These are phyloP conservation scores for Heliconius aoede DNA, from an alignment of 2,888 invertebrate species.

Conservation along the genomic window DNA sequence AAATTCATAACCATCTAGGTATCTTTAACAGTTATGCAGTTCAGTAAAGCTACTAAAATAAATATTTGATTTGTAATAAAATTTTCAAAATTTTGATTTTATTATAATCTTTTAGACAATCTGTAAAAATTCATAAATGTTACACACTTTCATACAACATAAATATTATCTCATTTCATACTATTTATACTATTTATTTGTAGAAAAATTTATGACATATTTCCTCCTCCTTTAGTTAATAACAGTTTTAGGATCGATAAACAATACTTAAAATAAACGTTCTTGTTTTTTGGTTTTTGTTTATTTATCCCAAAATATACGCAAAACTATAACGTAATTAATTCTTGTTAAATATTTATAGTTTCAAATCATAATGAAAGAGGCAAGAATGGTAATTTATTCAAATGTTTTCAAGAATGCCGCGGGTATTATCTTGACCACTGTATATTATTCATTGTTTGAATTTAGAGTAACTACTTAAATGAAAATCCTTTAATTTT, in stretches of 20 bases:
- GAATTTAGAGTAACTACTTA: constrained; percentile 14
- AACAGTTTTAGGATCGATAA: not conserved
- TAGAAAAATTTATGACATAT: not conserved
- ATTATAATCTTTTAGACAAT: no score
- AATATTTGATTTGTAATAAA: no score
- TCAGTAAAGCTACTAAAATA: no score
- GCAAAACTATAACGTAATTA: constrained; percentile 23
- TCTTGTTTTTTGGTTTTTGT: constrained; percentile 33
- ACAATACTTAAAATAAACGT: not conserved
- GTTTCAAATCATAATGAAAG: constrained; percentile 33
- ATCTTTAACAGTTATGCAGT: no score
- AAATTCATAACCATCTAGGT: no score
- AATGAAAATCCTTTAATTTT: constrained; percentile 46
- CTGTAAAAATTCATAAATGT: no score
- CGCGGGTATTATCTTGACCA: constrained; percentile 40
- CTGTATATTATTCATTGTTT: constrained; percentile 22
- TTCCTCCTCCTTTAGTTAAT: not conserved
- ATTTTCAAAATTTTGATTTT: no score
- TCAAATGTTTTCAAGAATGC: constrained; percentile 58
- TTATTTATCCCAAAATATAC: constrained; percentile 16
- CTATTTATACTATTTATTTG: not conserved
- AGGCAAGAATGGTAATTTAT: constrained; percentile 50
- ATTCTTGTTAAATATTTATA: constrained; percentile 37
- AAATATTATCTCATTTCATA: no score
- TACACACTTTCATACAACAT: no score